A percentile compares a stretch with the other conserved stretches of the same genome.
Conservation (phyloP, 2,797 vertebrate genomes). For the Dicrostonyx torquatus region DNA sequence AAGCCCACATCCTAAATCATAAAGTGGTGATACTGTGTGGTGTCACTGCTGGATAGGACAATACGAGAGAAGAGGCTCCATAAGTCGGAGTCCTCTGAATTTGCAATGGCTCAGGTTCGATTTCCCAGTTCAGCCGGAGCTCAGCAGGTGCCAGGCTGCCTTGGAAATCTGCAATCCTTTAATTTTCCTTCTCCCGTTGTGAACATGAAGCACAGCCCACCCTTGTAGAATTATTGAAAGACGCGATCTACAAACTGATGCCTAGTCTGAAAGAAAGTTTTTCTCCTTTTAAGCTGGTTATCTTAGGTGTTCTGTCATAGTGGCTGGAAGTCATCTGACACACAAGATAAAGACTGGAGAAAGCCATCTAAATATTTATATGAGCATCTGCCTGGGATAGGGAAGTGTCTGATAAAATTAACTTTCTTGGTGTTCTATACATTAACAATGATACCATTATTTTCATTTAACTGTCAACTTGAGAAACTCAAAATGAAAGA, state of each 20-base stretch:
- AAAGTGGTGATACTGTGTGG: not conserved
- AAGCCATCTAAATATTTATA: not conserved
- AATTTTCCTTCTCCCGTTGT: not conserved
- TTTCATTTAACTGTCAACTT: constrained; percentile 31
- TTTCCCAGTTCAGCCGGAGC: not conserved
- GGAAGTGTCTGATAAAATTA: not conserved
- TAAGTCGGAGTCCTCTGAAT: not conserved
- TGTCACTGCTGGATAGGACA: not conserved
- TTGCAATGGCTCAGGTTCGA: not conserved
- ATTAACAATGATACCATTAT: not conserved
- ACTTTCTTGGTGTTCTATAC: not conserved
- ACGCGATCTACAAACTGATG: not conserved
- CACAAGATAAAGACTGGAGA: not conserved
- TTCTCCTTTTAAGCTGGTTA: not conserved
- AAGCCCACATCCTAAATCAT: not conserved
- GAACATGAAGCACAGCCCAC: not conserved
- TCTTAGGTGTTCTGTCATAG: not conserved
- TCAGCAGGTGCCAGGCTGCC: not conserved
- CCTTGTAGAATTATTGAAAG: not conserved
- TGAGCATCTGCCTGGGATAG: not conserved
- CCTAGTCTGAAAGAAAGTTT: not conserved
- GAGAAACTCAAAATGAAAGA: constrained; percentile 47
- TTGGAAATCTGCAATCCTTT: not conserved
- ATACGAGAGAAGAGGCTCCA: not conserved
- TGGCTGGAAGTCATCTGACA: not conserved